Evolutionary conservation across 2,113 vertebrate genomes (phyloP).

Genomic region (Ochotona curzoniae): DNA sequence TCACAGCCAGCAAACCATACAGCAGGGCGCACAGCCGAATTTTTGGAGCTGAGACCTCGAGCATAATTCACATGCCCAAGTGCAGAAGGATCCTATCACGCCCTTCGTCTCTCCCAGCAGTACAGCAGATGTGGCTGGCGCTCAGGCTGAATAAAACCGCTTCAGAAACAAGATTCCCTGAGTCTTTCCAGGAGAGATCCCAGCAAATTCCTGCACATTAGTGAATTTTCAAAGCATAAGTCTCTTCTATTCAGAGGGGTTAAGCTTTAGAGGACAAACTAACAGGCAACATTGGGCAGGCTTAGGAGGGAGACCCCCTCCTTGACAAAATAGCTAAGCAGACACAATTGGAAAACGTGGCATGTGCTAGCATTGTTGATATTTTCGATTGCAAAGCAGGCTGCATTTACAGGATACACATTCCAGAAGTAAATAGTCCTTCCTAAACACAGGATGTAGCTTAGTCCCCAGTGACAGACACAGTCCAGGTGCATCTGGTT

Average conservation of each 20-base stretch:
- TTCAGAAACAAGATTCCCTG: background rate
- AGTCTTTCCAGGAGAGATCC: background rate
- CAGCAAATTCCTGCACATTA: background rate
- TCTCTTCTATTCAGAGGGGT: background rate
- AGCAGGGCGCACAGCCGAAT: background rate
- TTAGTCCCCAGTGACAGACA: background rate
- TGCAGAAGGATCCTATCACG: rapidly evolving
- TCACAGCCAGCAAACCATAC: background rate
- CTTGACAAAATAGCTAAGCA: background rate
- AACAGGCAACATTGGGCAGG: background rate
- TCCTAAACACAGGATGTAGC: background rate
- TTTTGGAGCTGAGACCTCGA: background rate
- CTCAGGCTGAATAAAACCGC: background rate
- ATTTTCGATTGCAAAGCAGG: background rate
- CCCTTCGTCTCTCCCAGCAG: background rate
- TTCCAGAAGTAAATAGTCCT: background rate
- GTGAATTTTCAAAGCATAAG: rapidly evolving
- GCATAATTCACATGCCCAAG: rapidly evolving
- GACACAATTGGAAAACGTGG: background rate
- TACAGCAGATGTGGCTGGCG: background rate
- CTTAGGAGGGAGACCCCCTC: background rate
- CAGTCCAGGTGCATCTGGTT: background rate
- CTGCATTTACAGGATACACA: background rate
- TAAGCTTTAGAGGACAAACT: rapidly evolving
- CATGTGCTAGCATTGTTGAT: too few relatives aligned